Percentiles rank a stretch among this genome's conserved stretches.
Conservation (phyloP, 2,888 invertebrate species). For the Yponomeuta plumbellus region DNA sequence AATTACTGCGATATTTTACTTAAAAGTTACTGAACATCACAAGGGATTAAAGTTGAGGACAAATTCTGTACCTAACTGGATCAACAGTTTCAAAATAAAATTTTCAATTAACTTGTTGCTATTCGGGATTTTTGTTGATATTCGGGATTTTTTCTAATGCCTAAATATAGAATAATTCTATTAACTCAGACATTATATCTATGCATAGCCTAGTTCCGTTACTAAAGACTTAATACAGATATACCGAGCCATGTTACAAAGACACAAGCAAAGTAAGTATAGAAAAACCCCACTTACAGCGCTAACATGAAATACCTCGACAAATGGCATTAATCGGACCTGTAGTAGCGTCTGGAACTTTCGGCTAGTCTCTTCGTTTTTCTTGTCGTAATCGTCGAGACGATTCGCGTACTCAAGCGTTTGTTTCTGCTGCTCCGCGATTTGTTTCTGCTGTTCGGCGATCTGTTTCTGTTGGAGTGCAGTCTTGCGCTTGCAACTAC, state of each 20-base stretch:
- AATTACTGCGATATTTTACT: too few species aligned
- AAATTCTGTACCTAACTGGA: too few species aligned
- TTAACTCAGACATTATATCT: background rate
- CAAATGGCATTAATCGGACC: constrained; percentile 53
- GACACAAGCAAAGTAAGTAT: background rate
- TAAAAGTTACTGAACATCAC: too few species aligned
- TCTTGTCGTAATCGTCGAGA: constrained; percentile 93
- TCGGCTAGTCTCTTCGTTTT: constrained; percentile 91
- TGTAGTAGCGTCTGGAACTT: constrained; percentile 92
- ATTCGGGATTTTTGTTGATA: too few species aligned
- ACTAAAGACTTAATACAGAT: background rate
- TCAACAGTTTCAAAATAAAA: too few species aligned
- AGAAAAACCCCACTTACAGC: background rate
- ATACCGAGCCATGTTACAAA: background rate
- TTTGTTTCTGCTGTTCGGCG: constrained; percentile 83
- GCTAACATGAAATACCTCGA: constrained; percentile 10
- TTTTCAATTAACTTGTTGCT: too few species aligned
- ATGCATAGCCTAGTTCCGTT: background rate
- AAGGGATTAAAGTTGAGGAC: too few species aligned
- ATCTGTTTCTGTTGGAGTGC: constrained; percentile 91
- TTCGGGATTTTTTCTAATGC: too few species aligned
- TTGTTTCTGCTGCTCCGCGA: constrained; percentile 85
- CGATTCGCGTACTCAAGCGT: constrained; percentile 87
- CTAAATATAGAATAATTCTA: background rate
- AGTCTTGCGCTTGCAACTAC: constrained; percentile 88